Conservation (phyloP, 2,113 vertebrate genomes). For the Fukomys damarensis region DNA sequence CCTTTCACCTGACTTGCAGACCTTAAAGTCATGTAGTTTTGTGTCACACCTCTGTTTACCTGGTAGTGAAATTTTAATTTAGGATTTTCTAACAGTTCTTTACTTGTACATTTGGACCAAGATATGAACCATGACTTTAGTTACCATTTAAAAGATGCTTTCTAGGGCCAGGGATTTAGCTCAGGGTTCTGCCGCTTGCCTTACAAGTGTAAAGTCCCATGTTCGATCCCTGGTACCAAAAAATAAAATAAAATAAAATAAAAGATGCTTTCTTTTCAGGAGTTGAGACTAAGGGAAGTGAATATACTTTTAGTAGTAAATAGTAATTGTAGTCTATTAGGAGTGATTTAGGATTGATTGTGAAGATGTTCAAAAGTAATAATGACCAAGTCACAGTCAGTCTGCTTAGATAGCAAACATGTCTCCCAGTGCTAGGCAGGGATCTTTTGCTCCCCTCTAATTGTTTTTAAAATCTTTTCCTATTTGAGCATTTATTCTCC, state of each 20-base stretch:
- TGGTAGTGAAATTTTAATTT: slow-evolving; percentile 22
- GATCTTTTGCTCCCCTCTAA: not conserved
- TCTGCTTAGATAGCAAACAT: not conserved
- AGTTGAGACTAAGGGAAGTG: not conserved
- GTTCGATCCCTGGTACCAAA: no score
- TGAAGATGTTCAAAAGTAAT: slow-evolving; percentile 5
- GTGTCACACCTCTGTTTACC: not conserved
- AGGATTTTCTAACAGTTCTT: slow-evolving; percentile 38
- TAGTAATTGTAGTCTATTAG: not conserved
- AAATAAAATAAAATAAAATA: no score
- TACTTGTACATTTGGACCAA: not conserved
- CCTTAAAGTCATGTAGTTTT: slow-evolving; percentile 9
- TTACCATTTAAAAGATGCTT: slow-evolving; percentile 56
- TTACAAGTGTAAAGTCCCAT: no score
- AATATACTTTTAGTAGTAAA: slow-evolving; percentile 29
- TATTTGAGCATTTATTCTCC: slow-evolving; percentile 42
- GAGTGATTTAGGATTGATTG: not conserved
- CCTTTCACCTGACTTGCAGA: not conserved
- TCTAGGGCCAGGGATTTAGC: no score
- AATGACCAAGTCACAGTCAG: not conserved
- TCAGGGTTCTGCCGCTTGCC: no score
- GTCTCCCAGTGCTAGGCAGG: not conserved
- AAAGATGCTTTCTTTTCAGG: slow-evolving; percentile 39
- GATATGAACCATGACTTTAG: not conserved
- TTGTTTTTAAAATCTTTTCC: slow-evolving; percentile 23